Evolutionary conservation across 2,888 invertebrate genomes (phyloP).

Genomic region (Drosophila melanosoma): DNA sequence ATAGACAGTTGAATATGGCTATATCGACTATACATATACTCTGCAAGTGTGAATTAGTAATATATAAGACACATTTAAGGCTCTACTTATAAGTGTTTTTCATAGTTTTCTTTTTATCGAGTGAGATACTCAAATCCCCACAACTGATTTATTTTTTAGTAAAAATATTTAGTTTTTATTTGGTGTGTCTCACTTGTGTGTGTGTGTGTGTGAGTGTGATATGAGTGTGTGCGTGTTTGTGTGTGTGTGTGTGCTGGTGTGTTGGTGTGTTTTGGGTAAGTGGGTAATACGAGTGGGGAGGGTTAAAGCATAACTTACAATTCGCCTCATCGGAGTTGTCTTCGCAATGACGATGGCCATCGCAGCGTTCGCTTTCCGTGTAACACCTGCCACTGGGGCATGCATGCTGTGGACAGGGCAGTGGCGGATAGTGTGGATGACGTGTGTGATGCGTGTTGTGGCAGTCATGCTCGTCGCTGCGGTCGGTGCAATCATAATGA

Average conservation of each 20-base stretch:
- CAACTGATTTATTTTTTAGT: not conserved
- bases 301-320: constrained; percentile 84
- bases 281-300: constrained; percentile 6
- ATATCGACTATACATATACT: not conserved
- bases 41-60: not conserved
- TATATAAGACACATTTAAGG: not conserved
- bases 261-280: not conserved
- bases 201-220: not conserved
- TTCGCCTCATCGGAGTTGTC: constrained; percentile 87
- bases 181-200: not conserved
- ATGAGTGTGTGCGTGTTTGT: not conserved
- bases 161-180: not conserved
- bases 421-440: constrained; percentile 46
- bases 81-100: not conserved
- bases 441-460: constrained; percentile 44
- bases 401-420: constrained; percentile 85
- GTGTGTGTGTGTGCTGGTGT: not conserved
- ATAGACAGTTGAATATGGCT: constrained; percentile 1
- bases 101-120: not conserved
- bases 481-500: constrained; percentile 87
- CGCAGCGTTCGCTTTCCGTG: constrained; percentile 86
- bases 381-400: constrained; percentile 86
- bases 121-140: not conserved
- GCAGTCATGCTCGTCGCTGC: constrained; percentile 87
- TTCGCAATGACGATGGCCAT: constrained; percentile 86